These are phyloP conservation scores for Barnardius zonarius DNA, from an alignment of 2,113 vertebrate species.

Conservation along the genomic window DNA sequence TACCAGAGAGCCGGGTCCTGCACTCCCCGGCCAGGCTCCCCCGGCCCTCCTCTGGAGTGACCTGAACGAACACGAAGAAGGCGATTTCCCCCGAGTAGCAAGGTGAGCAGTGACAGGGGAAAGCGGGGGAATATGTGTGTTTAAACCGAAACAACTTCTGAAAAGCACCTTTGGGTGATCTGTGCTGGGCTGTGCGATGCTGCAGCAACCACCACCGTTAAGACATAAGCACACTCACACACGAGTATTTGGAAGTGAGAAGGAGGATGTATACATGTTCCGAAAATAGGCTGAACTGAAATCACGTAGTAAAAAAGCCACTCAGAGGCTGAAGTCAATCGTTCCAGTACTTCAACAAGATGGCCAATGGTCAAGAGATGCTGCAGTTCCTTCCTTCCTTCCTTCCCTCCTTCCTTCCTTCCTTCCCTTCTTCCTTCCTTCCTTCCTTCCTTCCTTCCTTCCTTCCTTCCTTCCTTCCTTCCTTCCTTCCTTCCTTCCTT, in stretches of 20 bases:
- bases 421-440: background rate
- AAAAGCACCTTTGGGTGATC: background rate
- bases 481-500: too few relatives aligned
- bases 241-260: background rate
- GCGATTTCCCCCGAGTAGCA: background rate
- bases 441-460: background rate
- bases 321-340: background rate
- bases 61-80: slow-evolving; percentile 3
- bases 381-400: background rate
- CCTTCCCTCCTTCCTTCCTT: background rate
- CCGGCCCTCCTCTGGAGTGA: background rate
- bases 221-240: background rate
- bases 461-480: too few relatives aligned
- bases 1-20: background rate
- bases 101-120: background rate
- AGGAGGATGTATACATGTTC: background rate
- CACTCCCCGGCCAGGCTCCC: background rate
- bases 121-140: background rate
- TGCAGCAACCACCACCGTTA: background rate
- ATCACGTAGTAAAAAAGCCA: background rate
- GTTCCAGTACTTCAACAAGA: background rate
- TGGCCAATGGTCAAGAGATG: background rate
- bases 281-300: background rate
- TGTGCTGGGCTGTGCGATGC: background rate
- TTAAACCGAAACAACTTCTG: background rate